phyloP scores from a whole-genome alignment of 2,113 vertebrate genomes.

The Ictalurus furcatus region DNA sequence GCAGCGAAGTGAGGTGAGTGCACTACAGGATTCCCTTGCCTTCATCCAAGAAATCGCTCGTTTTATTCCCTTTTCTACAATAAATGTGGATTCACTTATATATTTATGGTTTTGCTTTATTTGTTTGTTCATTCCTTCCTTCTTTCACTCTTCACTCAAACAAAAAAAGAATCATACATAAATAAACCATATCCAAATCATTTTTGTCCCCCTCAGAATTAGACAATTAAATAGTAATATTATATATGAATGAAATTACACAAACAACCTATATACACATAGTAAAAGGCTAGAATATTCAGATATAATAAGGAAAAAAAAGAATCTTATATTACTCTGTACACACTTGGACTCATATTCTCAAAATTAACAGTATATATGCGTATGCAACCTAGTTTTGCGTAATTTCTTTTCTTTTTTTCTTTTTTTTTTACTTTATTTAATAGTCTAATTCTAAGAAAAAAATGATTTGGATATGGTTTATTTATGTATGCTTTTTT shows the following conservation, averaged over 20 bases:
- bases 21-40: slow-evolving; percentile 36
- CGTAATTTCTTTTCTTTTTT: no score
- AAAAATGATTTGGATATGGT: background rate
- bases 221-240: background rate
- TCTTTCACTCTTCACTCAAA: background rate
- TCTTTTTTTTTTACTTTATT: background rate
- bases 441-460: background rate
- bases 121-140: background rate
- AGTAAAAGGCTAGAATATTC: background rate
- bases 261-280: background rate
- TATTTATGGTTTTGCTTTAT: background rate
- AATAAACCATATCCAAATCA: background rate
- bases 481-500: background rate
- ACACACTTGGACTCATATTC: background rate
- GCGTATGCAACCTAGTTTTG: no score
- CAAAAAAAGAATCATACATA: background rate
- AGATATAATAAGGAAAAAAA: background rate
- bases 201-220: background rate
- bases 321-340: background rate
- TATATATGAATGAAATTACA: no score
- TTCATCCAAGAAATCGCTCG: slow-evolving; percentile 1
- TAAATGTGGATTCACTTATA: background rate
- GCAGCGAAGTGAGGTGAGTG: slow-evolving; percentile 28
- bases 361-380: background rate
- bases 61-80: background rate